Evolutionary conservation across 2,888 invertebrate species (phyloP), one percentile per base, ranked within the genome.

Genomic region (Invenusta paracnida): DNA sequence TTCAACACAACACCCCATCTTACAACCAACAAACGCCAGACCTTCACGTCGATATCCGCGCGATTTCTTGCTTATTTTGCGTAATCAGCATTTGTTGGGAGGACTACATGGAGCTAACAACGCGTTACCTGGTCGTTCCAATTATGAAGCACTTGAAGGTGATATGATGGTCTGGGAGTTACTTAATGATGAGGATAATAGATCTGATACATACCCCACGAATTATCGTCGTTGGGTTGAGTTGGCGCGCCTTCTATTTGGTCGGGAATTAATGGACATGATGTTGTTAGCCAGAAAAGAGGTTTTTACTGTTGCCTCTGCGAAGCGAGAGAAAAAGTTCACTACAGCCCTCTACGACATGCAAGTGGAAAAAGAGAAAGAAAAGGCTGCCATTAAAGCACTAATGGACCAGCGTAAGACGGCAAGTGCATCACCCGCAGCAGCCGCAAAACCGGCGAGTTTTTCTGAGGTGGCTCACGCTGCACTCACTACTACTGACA

Each of bases 211-310:
- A 13, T 73, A 73, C 23, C 73, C 73, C 23, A 83, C 83, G 2
- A 85, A 85, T 67, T 85, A 85, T 29, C 85, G 30, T 82, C 86
- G 86, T 5, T 86, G 86, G 86, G 31, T 86, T 0, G 86, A 86
- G 48, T 67, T 86, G 25, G 86, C 86, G 5, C 86, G 86, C n/a
- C 25, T 86, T 23, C 81, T 87, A 5, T 86, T 30, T 23, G 86
- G 86, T 79, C 29, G 86, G 23, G 86, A 86, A 29, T 28, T 86
- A 0, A 87, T 11, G 25, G 86, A 86, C 31, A 30, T 86, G 81
- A 29, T 87, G 81, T 29, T 85, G 84, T 30, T 86, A n/a, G 86
- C 85, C 5, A 85, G 86, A 25, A 29, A 67, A 28, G 73, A 86
- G 73, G 73, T 86, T 25, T 85, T 28, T 85, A 2, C 29, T n/a